Percentiles rank a stretch among this genome's conserved stretches.
These are phyloP conservation scores for Leptatherina wallacei DNA, from an alignment of 2,797 vertebrate species.

Conservation along the genomic window DNA sequence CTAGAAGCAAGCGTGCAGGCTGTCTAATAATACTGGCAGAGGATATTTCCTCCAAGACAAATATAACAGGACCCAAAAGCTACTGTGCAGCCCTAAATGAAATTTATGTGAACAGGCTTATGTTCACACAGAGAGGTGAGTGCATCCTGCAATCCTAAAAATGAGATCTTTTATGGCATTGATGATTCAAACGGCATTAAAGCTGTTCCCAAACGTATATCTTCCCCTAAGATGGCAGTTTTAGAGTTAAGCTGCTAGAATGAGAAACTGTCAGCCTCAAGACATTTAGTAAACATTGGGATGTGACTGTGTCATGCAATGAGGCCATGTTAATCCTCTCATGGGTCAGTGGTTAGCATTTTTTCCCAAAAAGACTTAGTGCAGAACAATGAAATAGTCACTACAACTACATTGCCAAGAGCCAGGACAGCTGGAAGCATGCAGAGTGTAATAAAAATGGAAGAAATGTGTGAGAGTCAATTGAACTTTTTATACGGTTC, in stretches of 20 bases:
- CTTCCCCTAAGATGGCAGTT: slow-evolving; percentile 2
- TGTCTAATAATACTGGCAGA: slow-evolving; percentile 60
- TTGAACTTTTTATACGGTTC: slow-evolving; percentile 1
- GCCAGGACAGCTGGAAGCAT: slow-evolving; percentile 30
- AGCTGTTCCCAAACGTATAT: neutral
- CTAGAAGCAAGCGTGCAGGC: slow-evolving; percentile 55
- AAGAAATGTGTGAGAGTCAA: slow-evolving; percentile 29
- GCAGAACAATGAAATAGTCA: slow-evolving; percentile 65
- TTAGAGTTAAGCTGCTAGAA: slow-evolving; percentile 49
- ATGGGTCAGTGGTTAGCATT: slow-evolving; percentile 50
- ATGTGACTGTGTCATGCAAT: slow-evolving; percentile 53
- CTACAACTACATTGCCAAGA: slow-evolving; percentile 27
- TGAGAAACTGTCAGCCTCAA: slow-evolving; percentile 33
- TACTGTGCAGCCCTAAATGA: slow-evolving; percentile 48
- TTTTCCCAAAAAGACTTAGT: slow-evolving; percentile 48
- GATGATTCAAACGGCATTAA: slow-evolving; percentile 15
- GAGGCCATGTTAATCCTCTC: slow-evolving; percentile 63
- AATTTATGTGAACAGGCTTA: slow-evolving; percentile 36
- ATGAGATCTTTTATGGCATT: slow-evolving; percentile 39
- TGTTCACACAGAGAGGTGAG: slow-evolving; percentile 15
- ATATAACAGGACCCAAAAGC: slow-evolving; percentile 43
- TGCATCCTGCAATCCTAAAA: slow-evolving; percentile 13
- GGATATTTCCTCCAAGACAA: slow-evolving; percentile 55
- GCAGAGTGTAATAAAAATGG: slow-evolving; percentile 26
- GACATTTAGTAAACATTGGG: slow-evolving; percentile 62